Evolutionary conservation across 2,888 invertebrate species (phyloP).

Genomic region (Lasioglossum calceatum): DNA sequence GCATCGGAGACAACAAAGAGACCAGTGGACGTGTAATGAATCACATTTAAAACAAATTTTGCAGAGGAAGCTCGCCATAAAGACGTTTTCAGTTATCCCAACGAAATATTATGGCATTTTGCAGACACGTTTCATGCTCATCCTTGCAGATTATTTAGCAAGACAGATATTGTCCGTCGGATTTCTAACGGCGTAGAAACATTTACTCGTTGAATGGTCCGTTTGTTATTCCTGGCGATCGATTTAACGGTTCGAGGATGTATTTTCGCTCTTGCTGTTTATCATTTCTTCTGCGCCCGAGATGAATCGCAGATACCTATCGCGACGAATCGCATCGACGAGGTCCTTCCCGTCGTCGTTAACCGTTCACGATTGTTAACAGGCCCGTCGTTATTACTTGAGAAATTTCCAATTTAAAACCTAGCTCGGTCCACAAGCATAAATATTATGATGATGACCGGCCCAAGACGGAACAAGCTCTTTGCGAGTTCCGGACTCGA

Average conservation of each 20-base stretch:
- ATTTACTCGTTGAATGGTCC: background rate
- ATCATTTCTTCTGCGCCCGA: background rate
- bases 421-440: background rate
- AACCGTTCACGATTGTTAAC: too few relatives aligned
- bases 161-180: background rate
- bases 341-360: background rate
- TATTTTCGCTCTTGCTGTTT: background rate
- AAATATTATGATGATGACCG: background rate
- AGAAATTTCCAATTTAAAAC: background rate
- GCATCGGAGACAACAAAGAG: too few relatives aligned
- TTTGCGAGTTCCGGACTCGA: background rate
- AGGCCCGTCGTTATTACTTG: too few relatives aligned
- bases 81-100: too few relatives aligned
- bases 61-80: too few relatives aligned
- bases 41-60: too few relatives aligned
- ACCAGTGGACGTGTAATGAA: too few relatives aligned
- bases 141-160: background rate
- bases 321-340: background rate
- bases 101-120: too few relatives aligned
- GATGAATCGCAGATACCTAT: background rate
- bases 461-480: background rate
- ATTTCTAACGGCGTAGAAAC: background rate
- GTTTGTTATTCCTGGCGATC: background rate
- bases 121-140: background rate
- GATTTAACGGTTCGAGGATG: background rate